Percentiles rank a stretch among this genome's conserved stretches.
Evolutionary conservation across 1,140 invertebrate genomes (phyloP).

Genomic region (Semibalanus balanoides): DNA sequence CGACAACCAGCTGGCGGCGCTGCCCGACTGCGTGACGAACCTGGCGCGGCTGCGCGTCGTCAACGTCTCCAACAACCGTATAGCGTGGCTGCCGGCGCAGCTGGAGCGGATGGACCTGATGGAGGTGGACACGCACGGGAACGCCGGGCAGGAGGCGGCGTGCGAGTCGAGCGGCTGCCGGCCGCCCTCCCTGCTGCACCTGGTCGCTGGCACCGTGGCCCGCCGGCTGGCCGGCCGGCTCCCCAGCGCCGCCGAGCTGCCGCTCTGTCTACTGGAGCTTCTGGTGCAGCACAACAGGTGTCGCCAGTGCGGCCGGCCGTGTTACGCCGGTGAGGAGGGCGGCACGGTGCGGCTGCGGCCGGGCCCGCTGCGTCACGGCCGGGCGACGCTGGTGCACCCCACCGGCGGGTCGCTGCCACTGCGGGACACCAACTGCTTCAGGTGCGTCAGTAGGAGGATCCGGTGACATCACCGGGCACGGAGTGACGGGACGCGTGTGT

Average conservation of each 20-base stretch:
- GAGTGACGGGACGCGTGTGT: too few species aligned
- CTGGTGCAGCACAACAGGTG: not conserved
- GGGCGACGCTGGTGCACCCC: not conserved
- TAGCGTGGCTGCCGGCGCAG: not conserved
- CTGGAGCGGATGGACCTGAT: not conserved
- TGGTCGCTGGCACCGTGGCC: not conserved
- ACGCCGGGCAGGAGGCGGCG: not conserved
- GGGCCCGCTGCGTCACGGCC: not conserved
- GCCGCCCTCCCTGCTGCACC: not conserved
- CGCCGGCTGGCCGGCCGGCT: not conserved
- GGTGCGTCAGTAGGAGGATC: not conserved
- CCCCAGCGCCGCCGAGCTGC: not conserved
- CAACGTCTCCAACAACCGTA: not conserved
- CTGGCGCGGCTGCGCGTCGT: not conserved
- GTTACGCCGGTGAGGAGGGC: not conserved
- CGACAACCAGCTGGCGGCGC: not conserved
- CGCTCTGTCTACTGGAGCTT: conserved; percentile 2
- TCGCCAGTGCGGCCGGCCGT: conserved; percentile 1
- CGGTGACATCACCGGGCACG: too few species aligned
- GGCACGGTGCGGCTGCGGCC: not conserved
- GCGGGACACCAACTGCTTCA: not conserved
- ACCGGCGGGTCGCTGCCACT: not conserved
- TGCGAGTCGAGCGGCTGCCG: too few species aligned
- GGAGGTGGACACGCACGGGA: not conserved
- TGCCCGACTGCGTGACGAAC: not conserved